Conservation (phyloP, 1,140 invertebrate species). For the Sinonovacula constricta region DNA sequence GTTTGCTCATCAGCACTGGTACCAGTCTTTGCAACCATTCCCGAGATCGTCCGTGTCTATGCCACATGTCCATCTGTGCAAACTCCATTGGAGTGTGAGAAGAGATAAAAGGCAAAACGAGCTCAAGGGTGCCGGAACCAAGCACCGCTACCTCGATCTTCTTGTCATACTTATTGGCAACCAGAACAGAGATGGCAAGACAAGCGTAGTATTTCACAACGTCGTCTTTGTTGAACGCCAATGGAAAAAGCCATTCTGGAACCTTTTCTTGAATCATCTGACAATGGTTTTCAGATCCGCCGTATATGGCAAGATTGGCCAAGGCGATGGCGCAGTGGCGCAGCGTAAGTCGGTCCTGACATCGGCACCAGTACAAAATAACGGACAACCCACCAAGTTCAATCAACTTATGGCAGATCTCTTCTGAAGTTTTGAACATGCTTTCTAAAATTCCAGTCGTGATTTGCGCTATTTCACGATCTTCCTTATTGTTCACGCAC, state of each 20-base stretch:
- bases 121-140: slow-evolving; percentile 94
- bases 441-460: slow-evolving; percentile 98
- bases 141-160: slow-evolving; percentile 98
- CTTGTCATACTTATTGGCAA: slow-evolving; percentile 89
- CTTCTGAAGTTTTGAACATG: slow-evolving; percentile 96
- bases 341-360: slow-evolving; percentile 90
- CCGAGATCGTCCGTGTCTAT: slow-evolving; percentile 97
- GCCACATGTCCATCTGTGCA: slow-evolving; percentile 90
- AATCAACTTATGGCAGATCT: slow-evolving; percentile 86
- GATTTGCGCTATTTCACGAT: slow-evolving; percentile 90
- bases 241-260: slow-evolving; percentile 98
- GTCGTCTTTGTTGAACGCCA: slow-evolving; percentile 98
- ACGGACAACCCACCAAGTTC: slow-evolving; percentile 82
- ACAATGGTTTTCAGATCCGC: slow-evolving; percentile 97
- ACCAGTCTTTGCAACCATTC: slow-evolving; percentile 96
- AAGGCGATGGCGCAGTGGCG: slow-evolving; percentile 97
- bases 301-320: slow-evolving; percentile 97
- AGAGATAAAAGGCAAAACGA: slow-evolving; percentile 97
- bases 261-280: slow-evolving; percentile 95
- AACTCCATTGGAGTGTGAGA: slow-evolving; percentile 97
- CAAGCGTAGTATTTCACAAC: slow-evolving; percentile 97
- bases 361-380: slow-evolving; percentile 95
- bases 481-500: slow-evolving; percentile 86
- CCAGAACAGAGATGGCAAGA: slow-evolving; percentile 96
- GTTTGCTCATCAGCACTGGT: slow-evolving; percentile 95